Evolutionary conservation across 2,888 invertebrate species (phyloP).

Genomic region (Tetanocera ferruginea): DNA sequence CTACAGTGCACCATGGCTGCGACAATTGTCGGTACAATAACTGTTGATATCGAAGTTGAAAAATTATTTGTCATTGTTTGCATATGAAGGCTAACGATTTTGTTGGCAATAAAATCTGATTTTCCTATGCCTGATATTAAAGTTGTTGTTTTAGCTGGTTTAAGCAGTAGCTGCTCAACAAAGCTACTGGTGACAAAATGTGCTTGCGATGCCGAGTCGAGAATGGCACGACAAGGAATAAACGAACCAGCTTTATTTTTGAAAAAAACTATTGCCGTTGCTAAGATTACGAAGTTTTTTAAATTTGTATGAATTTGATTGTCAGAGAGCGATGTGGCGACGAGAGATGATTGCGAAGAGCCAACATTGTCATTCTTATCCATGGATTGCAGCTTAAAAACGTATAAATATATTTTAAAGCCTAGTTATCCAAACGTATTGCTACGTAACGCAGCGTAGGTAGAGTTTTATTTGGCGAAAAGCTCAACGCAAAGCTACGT

Average conservation of each 20-base stretch:
- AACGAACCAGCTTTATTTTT: constrained; percentile 10
- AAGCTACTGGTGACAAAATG: constrained; percentile 20
- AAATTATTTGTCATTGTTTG: not conserved
- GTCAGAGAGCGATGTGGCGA: not conserved
- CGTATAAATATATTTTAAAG: too few species aligned
- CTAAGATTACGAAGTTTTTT: constrained; percentile 19
- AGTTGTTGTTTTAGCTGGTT: too few species aligned
- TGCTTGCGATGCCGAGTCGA: constrained; percentile 22
- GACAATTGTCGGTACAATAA: not conserved
- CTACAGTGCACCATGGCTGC: not conserved
- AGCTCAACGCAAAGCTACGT: too few species aligned
- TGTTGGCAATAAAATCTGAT: not conserved
- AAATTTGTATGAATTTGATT: not conserved
- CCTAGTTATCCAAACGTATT: too few species aligned
- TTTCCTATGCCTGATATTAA: too few species aligned
- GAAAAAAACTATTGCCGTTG: constrained; percentile 4
- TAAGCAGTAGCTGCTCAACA: too few species aligned
- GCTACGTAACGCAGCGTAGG: too few species aligned
- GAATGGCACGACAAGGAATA: constrained; percentile 12
- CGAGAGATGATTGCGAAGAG: not conserved
- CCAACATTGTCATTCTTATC: too few species aligned
- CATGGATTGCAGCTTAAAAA: too few species aligned
- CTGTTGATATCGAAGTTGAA: not conserved
- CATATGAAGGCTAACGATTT: not conserved
- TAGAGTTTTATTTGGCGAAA: too few species aligned